phyloP scores from a whole-genome alignment of 2,888 invertebrate species.

The Hemicrepidius hirtus region DNA sequence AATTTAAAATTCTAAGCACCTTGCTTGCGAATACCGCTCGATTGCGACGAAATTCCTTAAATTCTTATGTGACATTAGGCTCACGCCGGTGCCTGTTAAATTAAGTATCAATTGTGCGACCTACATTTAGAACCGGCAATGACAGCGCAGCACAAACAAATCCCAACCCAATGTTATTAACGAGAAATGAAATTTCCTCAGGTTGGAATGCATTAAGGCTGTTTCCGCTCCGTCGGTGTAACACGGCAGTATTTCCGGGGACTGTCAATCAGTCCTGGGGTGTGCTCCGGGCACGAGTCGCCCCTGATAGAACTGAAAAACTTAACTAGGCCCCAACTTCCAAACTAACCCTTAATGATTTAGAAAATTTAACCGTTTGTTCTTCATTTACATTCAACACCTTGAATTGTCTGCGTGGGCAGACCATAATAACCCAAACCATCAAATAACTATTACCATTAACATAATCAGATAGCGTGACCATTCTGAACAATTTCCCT shows the following conservation, averaged over 20 bases:
- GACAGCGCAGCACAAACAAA: conserved; percentile 58
- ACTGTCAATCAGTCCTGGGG: conserved; percentile 58
- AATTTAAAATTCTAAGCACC: conserved; percentile 59
- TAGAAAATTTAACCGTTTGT: too few species aligned
- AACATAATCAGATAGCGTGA: too few species aligned
- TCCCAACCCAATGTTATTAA: conserved; percentile 58
- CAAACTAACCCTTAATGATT: neutral
- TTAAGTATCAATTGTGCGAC: conserved; percentile 51
- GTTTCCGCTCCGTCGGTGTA: conserved; percentile 58
- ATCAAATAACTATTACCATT: too few species aligned
- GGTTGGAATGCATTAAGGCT: conserved; percentile 60
- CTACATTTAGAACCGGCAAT: conserved; percentile 51
- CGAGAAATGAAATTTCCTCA: conserved; percentile 61
- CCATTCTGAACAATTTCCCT: too few species aligned
- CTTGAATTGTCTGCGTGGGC: too few species aligned
- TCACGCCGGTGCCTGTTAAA: conserved; percentile 38
- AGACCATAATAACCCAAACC: too few species aligned
- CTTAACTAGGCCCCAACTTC: neutral
- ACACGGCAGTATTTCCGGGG: conserved; percentile 58
- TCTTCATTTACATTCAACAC: too few species aligned
- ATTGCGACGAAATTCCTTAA: conserved; percentile 47
- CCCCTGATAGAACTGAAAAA: conserved; percentile 17
- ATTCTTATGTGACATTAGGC: conserved; percentile 47
- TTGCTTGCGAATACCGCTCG: conserved; percentile 50
- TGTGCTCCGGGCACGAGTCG: conserved; percentile 36